A percentile compares a stretch with the other conserved stretches of the same genome.
Conservation (phyloP, 2,797 vertebrate genomes). For the Sorex maritimensis region DNA sequence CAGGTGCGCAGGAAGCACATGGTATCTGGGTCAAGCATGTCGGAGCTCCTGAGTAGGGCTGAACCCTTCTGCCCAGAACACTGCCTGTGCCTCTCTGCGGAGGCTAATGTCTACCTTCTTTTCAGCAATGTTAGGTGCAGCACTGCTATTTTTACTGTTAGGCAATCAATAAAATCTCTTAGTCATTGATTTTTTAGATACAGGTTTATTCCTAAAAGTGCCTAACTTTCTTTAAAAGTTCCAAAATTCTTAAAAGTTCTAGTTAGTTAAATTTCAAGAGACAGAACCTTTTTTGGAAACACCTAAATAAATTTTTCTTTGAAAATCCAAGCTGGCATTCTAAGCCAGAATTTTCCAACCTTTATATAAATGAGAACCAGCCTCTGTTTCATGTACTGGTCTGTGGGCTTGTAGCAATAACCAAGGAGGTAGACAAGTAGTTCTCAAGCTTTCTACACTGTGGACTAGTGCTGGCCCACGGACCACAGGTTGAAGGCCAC, state of each 20-base stretch:
- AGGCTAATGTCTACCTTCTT: too few species aligned
- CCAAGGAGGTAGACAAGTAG: too few species aligned
- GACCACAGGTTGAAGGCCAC: too few species aligned
- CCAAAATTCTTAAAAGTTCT: not conserved
- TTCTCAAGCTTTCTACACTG: too few species aligned
- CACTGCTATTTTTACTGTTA: not conserved
- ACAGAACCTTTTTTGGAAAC: slow-evolving; percentile 31
- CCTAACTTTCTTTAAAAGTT: too few species aligned
- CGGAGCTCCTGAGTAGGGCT: rapidly evolving
- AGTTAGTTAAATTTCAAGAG: slow-evolving; percentile 61
- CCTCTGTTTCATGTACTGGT: too few species aligned
- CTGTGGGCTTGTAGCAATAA: too few species aligned
- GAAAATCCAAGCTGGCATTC: slow-evolving; percentile 17
- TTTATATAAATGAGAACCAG: too few species aligned
- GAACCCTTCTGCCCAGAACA: rapidly evolving
- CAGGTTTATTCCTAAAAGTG: slow-evolving; percentile 28
- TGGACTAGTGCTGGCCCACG: too few species aligned
- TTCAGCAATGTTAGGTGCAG: too few species aligned
- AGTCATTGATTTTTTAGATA: slow-evolving; percentile 24
- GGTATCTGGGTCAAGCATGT: too few species aligned
- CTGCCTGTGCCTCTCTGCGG: too few species aligned
- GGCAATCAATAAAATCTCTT: not conserved
- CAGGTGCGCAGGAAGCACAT: not conserved
- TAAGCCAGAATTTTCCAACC: not conserved
- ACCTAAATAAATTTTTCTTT: not conserved